Evolutionary conservation across 1,140 invertebrate genomes (phyloP), one percentile per base, ranked within the genome.

Genomic region (Callitettix versicolor): DNA sequence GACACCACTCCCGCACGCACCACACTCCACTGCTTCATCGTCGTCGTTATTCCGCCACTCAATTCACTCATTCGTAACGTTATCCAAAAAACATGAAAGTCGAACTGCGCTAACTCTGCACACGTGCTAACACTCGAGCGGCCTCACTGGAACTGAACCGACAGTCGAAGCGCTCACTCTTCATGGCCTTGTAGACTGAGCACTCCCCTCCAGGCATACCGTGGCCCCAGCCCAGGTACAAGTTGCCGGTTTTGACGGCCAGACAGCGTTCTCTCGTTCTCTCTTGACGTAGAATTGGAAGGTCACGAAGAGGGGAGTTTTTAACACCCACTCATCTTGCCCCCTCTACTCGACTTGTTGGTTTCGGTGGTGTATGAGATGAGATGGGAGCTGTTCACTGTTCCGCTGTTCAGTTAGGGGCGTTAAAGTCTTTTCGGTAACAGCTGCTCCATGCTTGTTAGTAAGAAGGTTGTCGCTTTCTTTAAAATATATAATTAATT

Each of bases 1-100:
- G 42, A 54, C 52, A 41, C 52, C 26, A 34, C 30, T 15, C 15
- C 36, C 18, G 12, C 42, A 9, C 11, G 7, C 22, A 48, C 53
- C 21, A 42, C 41, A 53, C 56, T 20, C 24, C 57, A 38, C 36
- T 36, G 30, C 47, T 22, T n/a, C 46, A 55, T 30, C 21, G 33
- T 20, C 30, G 15, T 22, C 57, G 30, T 40, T 30, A 26, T 48
- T 53, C 55, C 58, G 38, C 59, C 59, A 60, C 59, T 60, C 55
- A 58, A 60, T 46, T 57, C 59, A 60, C 59, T 58, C 59, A 60
- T 60, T n/a, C 40, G 51, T 26, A 24, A 42, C 51, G 26, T 30
- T 30, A 4, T 30, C 26, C 26, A 30, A 9, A 30, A 3, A 30
- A 30, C 26, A 30, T 30, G 3, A 30, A 30, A n/a, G 9, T 30